Conservation (phyloP, 2,888 invertebrate species). For the Phragmatobia fuliginosa region DNA sequence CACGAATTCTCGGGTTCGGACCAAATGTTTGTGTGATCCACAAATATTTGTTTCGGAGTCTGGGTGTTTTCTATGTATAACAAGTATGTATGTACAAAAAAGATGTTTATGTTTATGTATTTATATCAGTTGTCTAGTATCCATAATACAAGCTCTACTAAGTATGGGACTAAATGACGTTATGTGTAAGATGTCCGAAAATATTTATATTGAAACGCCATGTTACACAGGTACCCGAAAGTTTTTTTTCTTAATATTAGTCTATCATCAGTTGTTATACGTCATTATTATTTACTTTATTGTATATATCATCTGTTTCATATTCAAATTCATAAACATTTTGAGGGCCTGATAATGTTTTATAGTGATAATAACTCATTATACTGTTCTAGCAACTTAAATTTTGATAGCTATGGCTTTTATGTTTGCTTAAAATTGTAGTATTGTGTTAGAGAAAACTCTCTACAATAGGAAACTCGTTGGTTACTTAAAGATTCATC, state of each 20-base stretch:
- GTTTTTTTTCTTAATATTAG: slow-evolving; percentile 49
- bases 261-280: slow-evolving; percentile 28
- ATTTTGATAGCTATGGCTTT: background rate
- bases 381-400: background rate
- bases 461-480: background rate
- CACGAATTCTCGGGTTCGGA: no score
- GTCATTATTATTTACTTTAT: slow-evolving; percentile 12
- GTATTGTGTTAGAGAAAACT: background rate
- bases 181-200: no score
- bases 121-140: no score
- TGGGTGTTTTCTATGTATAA: no score
- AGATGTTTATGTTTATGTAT: no score
- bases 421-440: background rate
- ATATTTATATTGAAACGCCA: slow-evolving; percentile 63
- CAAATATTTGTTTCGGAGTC: no score
- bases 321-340: background rate
- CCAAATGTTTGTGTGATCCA: no score
- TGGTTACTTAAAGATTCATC: background rate
- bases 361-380: background rate
- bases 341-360: background rate
- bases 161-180: no score
- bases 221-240: slow-evolving; percentile 54
- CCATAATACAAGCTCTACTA: no score
- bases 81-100: no score
- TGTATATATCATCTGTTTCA: background rate